Base-by-base conservation (phyloP, 1,140 invertebrate genomes). In the Littorina saxatilis region DNA sequence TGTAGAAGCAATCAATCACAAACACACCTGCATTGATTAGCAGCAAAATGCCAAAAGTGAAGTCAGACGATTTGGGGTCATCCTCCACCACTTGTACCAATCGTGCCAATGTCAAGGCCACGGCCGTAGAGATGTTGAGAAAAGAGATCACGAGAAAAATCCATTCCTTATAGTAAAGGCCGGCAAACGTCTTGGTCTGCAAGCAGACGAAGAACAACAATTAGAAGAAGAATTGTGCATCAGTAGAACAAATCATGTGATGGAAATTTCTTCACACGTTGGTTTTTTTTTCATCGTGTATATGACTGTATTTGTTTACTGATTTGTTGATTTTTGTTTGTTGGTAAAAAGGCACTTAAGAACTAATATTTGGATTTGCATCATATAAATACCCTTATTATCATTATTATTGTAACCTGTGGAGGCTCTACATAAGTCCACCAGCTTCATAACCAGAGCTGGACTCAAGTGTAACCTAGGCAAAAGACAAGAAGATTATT, bases 21-120 rank as follows among this genome's bases (percentile, higher is more conserved):
- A 47, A 37, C 7, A 9, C 29, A 90, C 90, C 88, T 83, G 85
- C 84, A 88, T 90, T 91, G 11, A 91, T 83, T 1, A 91, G 82
- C 23, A 91, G 82, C 7, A 91, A 84, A 17, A 91, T 78, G 58
- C 87, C 84, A 78, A 90, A 90, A 2, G 89, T 89, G 68, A 90
- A 90, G 77, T 91, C 90, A 20, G 85, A 50, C 13, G 84, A 86
- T 2, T 81, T 79, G 1, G 83, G 80, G 23, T 87, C 81, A 43
- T 85, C 73, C 20, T 84, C 32, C 1, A 86, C 32, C 11, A 88
- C 83, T 17, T 80, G 43, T 1, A 89, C 78, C 39, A 91, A 68
- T 50, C 89, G 74, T 27, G 88, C 86, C 3, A 87, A 37, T 1
- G 90, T 91, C 47, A 91, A 77, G 3, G 84, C 88, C 17, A 90